A percentile compares a stretch with the other conserved stretches of the same genome.
Conservation (phyloP, 2,113 vertebrate genomes). For the Anthoscopus minutus region DNA sequence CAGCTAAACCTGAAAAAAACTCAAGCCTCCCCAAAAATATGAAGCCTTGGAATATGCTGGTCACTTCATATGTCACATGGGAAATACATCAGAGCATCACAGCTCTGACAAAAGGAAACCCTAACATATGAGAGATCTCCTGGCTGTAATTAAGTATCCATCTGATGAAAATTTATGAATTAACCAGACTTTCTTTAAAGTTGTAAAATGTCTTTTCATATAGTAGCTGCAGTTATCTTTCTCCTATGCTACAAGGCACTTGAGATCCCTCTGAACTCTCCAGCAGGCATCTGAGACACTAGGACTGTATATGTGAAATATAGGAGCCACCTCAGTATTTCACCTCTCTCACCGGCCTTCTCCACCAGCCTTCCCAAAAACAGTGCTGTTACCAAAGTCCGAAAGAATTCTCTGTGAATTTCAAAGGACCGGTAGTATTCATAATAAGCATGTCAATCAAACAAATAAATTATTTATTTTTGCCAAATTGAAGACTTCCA, state of each 20-base stretch:
- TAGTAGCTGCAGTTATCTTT: neutral
- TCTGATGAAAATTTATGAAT: neutral
- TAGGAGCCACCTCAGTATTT: neutral
- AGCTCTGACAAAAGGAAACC: neutral
- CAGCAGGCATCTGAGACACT: neutral
- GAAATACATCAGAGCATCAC: neutral
- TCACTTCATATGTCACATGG: neutral
- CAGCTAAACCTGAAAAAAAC: neutral
- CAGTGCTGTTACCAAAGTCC: neutral
- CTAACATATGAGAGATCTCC: accelerated
- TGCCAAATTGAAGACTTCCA: neutral
- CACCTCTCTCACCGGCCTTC: neutral
- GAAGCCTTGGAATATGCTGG: neutral
- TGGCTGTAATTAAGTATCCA: neutral
- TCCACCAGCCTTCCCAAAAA: neutral
- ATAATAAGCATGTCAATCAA: neutral
- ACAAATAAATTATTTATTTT: neutral
- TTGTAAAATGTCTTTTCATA: neutral
- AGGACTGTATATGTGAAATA: neutral
- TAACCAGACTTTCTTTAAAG: neutral
- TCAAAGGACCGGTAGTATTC: neutral
- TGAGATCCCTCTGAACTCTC: neutral
- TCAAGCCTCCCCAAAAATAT: neutral
- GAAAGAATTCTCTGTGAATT: neutral
- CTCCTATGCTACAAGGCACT: neutral